Evolutionary conservation across 35 echinoderm and acorn worm species (phyloP).

Genomic region (Strongylocentrotus purpuratus): DNA sequence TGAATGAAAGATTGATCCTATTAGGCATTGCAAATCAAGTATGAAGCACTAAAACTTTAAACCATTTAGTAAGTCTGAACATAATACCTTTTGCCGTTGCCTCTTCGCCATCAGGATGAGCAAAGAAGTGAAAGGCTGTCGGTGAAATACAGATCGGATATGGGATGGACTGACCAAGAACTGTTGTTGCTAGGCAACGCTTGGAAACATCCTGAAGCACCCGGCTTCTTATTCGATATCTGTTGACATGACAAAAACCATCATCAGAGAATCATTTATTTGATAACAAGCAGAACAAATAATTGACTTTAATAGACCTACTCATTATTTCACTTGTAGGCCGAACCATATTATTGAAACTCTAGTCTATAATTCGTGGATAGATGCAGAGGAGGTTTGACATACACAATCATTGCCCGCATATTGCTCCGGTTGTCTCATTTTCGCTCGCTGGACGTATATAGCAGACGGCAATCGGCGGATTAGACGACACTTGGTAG

Average conservation of each 20-base stretch:
- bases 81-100: slow-evolving; percentile 61
- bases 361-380: too few species aligned
- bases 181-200: slow-evolving; percentile 29
- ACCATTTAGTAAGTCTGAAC: not conserved
- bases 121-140: slow-evolving; percentile 52
- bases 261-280: not conserved
- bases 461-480: too few species aligned
- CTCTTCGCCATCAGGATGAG: slow-evolving; percentile 42
- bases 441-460: too few species aligned
- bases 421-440: too few species aligned
- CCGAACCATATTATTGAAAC: too few species aligned
- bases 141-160: slow-evolving; percentile 73
- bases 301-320: too few species aligned
- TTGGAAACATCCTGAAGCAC: slow-evolving; percentile 54
- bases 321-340: too few species aligned
- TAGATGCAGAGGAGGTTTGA: too few species aligned
- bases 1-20: not conserved
- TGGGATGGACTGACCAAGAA: slow-evolving; percentile 57
- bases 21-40: not conserved
- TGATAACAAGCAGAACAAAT: too few species aligned
- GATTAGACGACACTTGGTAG: too few species aligned
- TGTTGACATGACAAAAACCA: not conserved
- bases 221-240: slow-evolving; percentile 64
- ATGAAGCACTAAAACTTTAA: not conserved
- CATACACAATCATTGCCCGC: too few species aligned